Conservation (phyloP, 2,797 vertebrate species). For the Lycodopsis pacificus region DNA sequence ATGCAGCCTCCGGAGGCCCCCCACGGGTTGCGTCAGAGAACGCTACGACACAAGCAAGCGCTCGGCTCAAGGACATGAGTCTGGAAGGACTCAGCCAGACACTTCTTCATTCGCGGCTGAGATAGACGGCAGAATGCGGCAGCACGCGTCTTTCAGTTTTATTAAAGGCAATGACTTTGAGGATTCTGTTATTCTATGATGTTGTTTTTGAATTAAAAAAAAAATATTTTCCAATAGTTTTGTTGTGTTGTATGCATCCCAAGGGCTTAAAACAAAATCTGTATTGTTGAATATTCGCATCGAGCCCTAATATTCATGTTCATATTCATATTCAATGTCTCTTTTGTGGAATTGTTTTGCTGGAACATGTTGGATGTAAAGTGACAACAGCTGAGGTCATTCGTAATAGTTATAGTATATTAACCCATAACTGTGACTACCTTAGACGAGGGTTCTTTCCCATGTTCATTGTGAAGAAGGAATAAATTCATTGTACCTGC, state of each 20-base stretch:
- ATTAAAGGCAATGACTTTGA: neutral
- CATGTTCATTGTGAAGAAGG: neutral
- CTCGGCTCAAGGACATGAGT: neutral
- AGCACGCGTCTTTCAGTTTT: neutral
- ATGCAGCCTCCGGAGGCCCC: neutral
- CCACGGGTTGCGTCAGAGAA: neutral
- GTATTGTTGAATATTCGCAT: neutral
- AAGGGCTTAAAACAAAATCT: neutral
- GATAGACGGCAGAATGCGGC: neutral
- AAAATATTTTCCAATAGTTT: neutral
- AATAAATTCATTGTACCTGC: conserved; percentile 19
- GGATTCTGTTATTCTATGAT: neutral
- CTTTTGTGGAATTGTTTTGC: conserved; percentile 12
- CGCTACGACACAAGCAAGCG: neutral
- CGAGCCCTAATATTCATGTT: neutral
- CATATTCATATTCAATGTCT: too few species aligned
- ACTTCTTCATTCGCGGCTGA: neutral
- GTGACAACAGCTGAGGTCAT: conserved; percentile 32
- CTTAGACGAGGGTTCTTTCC: conserved; percentile 10
- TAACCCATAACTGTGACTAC: conserved; percentile 34
- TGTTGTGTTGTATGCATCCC: neutral
- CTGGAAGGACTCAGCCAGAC: neutral
- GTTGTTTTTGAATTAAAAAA: neutral
- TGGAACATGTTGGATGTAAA: conserved; percentile 8
- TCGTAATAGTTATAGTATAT: conserved; percentile 37